Evolutionary conservation across 2,113 vertebrate genomes (phyloP).

Genomic region (Ictidomys tridecemlineatus): DNA sequence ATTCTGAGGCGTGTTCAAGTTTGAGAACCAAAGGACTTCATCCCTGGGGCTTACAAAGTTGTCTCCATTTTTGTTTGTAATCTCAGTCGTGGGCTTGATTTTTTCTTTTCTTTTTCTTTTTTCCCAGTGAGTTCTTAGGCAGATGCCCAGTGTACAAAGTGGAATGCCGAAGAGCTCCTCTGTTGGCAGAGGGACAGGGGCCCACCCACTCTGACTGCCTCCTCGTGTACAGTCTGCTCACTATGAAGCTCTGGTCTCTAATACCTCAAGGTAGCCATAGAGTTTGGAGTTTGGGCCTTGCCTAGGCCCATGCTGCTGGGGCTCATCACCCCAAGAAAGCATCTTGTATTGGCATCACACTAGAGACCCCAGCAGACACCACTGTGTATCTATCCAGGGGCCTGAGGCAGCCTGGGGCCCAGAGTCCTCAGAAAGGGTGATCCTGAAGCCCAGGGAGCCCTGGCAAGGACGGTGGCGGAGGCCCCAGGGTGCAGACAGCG

Average conservation of each 20-base stretch:
- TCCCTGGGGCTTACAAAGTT: neutral
- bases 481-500: neutral
- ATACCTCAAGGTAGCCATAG: neutral
- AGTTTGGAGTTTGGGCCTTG: neutral
- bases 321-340: neutral
- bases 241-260: neutral
- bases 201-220: neutral
- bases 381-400: too few species aligned
- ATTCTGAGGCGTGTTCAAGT: neutral
- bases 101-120: neutral
- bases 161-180: neutral
- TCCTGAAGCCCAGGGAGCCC: neutral
- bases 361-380: neutral
- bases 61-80: neutral
- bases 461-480: accelerated
- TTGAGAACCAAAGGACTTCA: neutral
- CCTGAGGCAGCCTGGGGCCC: neutral
- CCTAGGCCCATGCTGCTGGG: neutral
- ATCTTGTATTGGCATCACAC: accelerated
- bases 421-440: neutral
- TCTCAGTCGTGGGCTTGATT: neutral
- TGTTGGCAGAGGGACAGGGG: neutral
- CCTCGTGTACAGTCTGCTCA: neutral
- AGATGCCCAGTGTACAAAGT: neutral
- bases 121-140: neutral